phyloP scores from a whole-genome alignment of 2,113 vertebrate genomes.

The Ramphastos sulfuratus region DNA sequence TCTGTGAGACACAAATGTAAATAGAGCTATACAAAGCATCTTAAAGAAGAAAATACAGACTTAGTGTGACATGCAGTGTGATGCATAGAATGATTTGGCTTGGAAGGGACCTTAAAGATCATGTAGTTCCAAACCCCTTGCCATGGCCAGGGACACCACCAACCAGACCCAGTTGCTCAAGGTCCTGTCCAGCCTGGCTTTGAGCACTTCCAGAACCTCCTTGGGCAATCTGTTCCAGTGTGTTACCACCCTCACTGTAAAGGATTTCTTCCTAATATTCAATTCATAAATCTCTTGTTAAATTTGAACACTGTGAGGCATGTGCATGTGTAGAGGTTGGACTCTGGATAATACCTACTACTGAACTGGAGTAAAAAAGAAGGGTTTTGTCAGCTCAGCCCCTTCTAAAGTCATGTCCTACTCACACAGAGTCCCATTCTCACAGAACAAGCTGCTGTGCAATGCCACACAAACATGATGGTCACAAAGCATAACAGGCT shows the following conservation, averaged over 20 bases:
- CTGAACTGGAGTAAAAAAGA: background rate
- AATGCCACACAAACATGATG: background rate
- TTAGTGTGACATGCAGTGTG: background rate
- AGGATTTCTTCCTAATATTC: background rate
- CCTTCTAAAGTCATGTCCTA: background rate
- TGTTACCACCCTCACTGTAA: no score
- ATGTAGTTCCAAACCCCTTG: no score
- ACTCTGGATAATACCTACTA: background rate
- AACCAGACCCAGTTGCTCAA: no score
- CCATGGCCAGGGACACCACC: no score
- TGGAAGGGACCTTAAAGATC: no score
- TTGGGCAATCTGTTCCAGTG: no score
- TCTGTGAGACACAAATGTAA: background rate
- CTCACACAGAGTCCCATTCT: accelerated
- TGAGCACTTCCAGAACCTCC: no score
- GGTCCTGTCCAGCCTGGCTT: no score
- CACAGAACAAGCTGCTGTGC: background rate
- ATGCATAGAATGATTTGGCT: no score
- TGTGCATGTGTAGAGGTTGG: background rate
- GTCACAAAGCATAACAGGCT: background rate
- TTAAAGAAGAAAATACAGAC: background rate
- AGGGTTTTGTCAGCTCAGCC: background rate
- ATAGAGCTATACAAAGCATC: background rate
- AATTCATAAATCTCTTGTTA: background rate
- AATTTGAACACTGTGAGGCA: background rate